Percentiles rank a stretch among this genome's conserved stretches.
These are phyloP conservation scores for Drosophila vallismaia DNA, from an alignment of 2,888 invertebrate genomes.

Conservation along the genomic window DNA sequence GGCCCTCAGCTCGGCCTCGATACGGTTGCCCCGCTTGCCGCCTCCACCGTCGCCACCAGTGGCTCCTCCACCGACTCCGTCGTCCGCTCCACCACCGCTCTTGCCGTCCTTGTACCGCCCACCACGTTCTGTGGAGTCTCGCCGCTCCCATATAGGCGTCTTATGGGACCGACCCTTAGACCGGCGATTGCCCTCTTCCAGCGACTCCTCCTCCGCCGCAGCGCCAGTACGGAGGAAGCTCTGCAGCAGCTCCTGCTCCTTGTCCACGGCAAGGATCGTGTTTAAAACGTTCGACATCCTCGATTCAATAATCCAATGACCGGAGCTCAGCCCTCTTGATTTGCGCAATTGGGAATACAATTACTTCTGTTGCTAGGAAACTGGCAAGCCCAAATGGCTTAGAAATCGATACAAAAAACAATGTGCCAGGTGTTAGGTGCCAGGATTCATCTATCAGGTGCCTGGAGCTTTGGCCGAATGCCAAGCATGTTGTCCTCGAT, in stretches of 20 bases:
- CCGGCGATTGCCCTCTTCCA: constrained; percentile 83
- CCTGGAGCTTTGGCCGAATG: constrained; percentile 17
- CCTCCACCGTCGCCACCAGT: constrained; percentile 45
- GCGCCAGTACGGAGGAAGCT: constrained; percentile 90
- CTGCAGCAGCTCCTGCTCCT: constrained; percentile 90
- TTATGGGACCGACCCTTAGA: constrained; percentile 66
- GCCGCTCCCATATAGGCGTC: constrained; percentile 58
- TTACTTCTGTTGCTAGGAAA: constrained; percentile 72
- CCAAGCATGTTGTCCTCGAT: constrained; percentile 17
- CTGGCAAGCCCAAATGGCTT: constrained; percentile 48
- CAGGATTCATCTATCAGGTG: constrained; percentile 4
- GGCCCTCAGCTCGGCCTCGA: constrained; percentile 72
- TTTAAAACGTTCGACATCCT: constrained; percentile 84
- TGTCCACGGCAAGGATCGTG: constrained; percentile 88
- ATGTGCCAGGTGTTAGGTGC: constrained; percentile 26
- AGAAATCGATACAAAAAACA: constrained; percentile 69
- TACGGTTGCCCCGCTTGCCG: constrained; percentile 73
- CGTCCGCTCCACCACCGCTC: constrained; percentile 51
- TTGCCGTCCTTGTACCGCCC: constrained; percentile 51
- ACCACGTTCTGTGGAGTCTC: constrained; percentile 60
- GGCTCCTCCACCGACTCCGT: constrained; percentile 42
- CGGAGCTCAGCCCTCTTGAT: constrained; percentile 60
- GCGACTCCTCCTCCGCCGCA: constrained; percentile 84
- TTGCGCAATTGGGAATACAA: constrained; percentile 38
- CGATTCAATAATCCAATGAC: constrained; percentile 56